phyloP scores from a whole-genome alignment of 2,888 invertebrate genomes.

The Mantis religiosa region DNA sequence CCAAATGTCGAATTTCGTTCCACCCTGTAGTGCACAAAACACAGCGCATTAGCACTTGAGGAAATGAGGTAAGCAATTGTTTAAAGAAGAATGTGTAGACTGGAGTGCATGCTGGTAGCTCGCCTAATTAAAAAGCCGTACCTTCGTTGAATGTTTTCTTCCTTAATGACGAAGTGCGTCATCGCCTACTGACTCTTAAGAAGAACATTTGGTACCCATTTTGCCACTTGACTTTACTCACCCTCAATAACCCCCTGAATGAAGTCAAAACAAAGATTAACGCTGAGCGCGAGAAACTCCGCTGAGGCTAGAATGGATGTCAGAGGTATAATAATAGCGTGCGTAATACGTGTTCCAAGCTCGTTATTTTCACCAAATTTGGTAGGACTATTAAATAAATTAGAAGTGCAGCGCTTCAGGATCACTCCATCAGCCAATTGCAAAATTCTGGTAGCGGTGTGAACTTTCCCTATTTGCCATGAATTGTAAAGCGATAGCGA shows the following conservation, averaged over 20 bases:
- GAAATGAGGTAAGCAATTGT: not conserved
- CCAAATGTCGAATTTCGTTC: not conserved
- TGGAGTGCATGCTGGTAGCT: not conserved
- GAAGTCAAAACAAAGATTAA: not conserved
- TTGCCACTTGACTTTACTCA: not conserved
- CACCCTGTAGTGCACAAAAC: not conserved
- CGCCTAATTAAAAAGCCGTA: not conserved
- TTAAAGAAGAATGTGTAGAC: not conserved
- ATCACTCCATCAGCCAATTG: too few relatives aligned
- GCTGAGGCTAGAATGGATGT: not conserved
- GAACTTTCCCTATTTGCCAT: too few relatives aligned
- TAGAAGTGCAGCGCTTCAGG: too few relatives aligned
- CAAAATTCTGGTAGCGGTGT: too few relatives aligned
- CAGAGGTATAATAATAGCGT: not conserved
- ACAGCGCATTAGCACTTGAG: not conserved
- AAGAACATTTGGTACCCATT: not conserved
- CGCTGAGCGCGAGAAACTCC: not conserved
- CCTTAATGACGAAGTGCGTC: not conserved
- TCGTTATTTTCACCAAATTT: too few relatives aligned
- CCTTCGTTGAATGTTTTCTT: not conserved
- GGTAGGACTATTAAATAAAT: too few relatives aligned
- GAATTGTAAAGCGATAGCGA: too few relatives aligned
- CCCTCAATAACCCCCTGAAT: not conserved
- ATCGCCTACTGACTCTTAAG: not conserved
- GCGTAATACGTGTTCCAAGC: not conserved